Conservation (phyloP, 2,797 vertebrate genomes). For the Florisuga fusca region DNA sequence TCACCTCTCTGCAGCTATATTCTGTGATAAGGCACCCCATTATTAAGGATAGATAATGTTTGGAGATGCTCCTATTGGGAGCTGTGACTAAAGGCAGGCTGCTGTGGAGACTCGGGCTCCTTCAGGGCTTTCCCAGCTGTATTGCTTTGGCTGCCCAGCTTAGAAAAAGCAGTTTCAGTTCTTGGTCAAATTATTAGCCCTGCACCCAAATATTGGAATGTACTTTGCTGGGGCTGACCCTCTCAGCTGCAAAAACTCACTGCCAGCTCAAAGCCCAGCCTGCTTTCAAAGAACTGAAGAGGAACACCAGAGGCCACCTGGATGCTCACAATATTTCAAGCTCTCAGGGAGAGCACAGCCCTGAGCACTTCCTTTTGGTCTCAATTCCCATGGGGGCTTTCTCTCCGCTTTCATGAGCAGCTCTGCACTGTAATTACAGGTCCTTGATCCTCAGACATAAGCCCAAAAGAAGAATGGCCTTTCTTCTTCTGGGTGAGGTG, state of each 20-base stretch:
- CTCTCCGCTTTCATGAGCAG: background rate
- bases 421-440: constrained; percentile 13
- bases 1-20: background rate
- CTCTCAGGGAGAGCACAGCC: background rate
- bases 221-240: background rate
- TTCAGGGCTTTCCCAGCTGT: background rate
- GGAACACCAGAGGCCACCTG: background rate
- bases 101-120: background rate
- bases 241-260: background rate
- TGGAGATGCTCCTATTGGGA: background rate
- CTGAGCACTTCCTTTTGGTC: background rate
- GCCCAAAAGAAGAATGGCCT: background rate
- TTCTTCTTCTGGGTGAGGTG: background rate
- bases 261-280: background rate
- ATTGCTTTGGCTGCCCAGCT: background rate
- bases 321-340: background rate
- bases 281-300: background rate
- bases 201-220: background rate
- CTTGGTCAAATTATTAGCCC: background rate
- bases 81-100: background rate
- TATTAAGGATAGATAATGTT: background rate
- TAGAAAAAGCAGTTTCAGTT: background rate
- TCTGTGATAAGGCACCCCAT: background rate
- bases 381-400: background rate
- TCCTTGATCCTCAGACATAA: constrained; percentile 14